Percentiles rank a stretch among this genome's conserved stretches.
Evolutionary conservation across 2,113 vertebrate species (phyloP).

Genomic region (Takifugu flavidus): DNA sequence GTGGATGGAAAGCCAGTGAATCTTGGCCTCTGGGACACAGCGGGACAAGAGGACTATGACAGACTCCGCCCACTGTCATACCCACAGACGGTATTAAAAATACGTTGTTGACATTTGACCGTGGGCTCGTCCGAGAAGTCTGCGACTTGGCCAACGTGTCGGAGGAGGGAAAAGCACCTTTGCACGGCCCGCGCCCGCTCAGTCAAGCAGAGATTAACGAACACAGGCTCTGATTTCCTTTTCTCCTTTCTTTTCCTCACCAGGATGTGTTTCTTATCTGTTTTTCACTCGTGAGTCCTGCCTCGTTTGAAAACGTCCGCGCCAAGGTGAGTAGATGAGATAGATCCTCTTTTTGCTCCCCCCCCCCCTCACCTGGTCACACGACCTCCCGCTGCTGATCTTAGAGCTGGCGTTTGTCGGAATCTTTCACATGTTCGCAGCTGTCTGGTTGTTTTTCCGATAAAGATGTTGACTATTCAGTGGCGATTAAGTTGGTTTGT

Average conservation of each 20-base stretch:
- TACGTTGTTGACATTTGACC: neutral
- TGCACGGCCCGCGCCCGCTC: neutral
- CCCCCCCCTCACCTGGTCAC: too few species aligned
- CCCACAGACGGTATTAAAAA: constrained; percentile 89
- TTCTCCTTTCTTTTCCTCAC: constrained; percentile 53
- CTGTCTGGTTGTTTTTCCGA: too few species aligned
- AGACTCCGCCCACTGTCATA: constrained; percentile 94
- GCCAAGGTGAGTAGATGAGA: constrained; percentile 82
- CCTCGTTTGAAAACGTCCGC: constrained; percentile 99
- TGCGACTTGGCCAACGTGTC: neutral
- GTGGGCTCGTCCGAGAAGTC: constrained; percentile 13
- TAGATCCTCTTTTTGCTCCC: neutral
- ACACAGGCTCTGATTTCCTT: constrained; percentile 27
- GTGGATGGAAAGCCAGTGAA: constrained; percentile 97
- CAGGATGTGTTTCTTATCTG: constrained; percentile 98
- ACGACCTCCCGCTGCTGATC: too few species aligned
- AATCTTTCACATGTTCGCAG: too few species aligned
- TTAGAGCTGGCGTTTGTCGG: too few species aligned
- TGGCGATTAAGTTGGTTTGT: too few species aligned
- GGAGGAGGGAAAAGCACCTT: constrained; percentile 3
- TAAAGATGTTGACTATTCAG: too few species aligned
- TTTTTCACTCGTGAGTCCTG: constrained; percentile 97
- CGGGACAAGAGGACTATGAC: constrained; percentile 97
- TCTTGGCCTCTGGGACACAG: constrained; percentile 95
- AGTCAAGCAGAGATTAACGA: constrained; percentile 10